Percentiles rank a stretch among this genome's conserved stretches.
Conservation (phyloP, 2,797 vertebrate species). For the Spheniscus humboldti region DNA sequence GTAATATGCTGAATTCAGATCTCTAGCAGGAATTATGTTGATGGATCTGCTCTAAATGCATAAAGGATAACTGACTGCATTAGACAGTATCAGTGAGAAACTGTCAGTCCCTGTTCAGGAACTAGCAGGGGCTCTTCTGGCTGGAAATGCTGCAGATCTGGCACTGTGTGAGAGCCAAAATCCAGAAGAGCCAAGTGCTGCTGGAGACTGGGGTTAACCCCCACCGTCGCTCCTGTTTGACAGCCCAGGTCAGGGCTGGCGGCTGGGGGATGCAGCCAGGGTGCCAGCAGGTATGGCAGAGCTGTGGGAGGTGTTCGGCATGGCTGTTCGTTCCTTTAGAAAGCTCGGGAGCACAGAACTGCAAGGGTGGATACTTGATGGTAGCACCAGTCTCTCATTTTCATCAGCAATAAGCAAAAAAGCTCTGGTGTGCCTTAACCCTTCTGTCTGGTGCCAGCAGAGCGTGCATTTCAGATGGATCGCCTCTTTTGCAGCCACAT, state of each 20-base stretch:
- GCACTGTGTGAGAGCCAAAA: background rate
- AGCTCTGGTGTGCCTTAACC: background rate
- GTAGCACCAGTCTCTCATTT: background rate
- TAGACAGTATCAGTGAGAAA: background rate
- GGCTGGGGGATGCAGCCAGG: rapidly evolving
- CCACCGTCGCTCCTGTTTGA: background rate
- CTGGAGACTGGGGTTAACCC: background rate
- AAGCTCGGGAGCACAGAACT: background rate
- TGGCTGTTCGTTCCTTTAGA: background rate
- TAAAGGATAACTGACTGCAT: background rate
- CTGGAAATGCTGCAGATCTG: background rate
- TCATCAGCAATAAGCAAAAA: background rate
- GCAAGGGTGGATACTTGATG: background rate
- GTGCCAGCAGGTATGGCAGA: background rate
- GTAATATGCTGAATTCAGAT: background rate
- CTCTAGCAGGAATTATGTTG: conserved; percentile 4
- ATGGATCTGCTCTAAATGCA: conserved; percentile 15
- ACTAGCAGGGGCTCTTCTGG: background rate
- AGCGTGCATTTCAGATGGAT: background rate
- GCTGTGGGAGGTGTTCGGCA: background rate
- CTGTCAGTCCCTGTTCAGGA: background rate
- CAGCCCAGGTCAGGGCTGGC: background rate
- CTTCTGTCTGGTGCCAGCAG: background rate
- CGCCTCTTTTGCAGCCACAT: background rate
- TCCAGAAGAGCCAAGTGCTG: background rate